Percentiles rank a stretch among this genome's conserved stretches.
These are phyloP conservation scores for Macaria notata DNA, from an alignment of 2,888 invertebrate species.

Conservation along the genomic window DNA sequence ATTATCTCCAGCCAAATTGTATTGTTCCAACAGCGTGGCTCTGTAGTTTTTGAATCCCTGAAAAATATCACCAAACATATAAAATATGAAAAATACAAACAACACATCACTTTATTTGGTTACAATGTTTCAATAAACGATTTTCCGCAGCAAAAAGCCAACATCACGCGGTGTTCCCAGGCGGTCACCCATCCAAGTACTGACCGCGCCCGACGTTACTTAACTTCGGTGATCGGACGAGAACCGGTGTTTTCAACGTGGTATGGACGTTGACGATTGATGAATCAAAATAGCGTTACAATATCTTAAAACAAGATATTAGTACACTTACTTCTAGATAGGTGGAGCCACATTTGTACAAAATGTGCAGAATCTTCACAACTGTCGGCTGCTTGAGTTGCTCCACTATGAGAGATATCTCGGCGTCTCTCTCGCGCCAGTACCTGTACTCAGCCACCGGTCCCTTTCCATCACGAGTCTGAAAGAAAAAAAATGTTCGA, in stretches of 20 bases:
- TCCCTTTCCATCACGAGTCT: slow-evolving; percentile 85
- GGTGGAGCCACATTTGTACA: slow-evolving; percentile 80
- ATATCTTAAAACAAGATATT: too few relatives aligned
- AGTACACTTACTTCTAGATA: slow-evolving; percentile 64
- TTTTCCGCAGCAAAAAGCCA: slow-evolving; percentile 43
- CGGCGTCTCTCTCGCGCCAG: slow-evolving; percentile 92
- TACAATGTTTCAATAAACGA: neutral
- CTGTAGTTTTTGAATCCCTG: slow-evolving; percentile 84
- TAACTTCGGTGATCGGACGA: slow-evolving; percentile 75
- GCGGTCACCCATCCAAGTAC: slow-evolving; percentile 65
- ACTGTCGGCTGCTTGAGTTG: slow-evolving; percentile 89
- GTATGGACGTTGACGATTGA: slow-evolving; percentile 57
- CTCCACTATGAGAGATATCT: slow-evolving; percentile 89
- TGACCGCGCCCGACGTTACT: slow-evolving; percentile 72
- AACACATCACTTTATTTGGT: too few relatives aligned
- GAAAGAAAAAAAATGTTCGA: slow-evolving; percentile 1
- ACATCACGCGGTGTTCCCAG: slow-evolving; percentile 58
- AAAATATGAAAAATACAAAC: neutral
- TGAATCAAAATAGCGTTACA: neutral
- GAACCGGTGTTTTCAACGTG: slow-evolving; percentile 59
- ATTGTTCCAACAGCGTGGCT: slow-evolving; percentile 84
- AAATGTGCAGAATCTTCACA: slow-evolving; percentile 81
- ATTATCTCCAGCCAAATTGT: slow-evolving; percentile 89
- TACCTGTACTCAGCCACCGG: slow-evolving; percentile 93
- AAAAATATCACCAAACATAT: slow-evolving; percentile 44